Evolutionary conservation across 2,888 invertebrate genomes (phyloP).

Genomic region (Dynastes tityus): DNA sequence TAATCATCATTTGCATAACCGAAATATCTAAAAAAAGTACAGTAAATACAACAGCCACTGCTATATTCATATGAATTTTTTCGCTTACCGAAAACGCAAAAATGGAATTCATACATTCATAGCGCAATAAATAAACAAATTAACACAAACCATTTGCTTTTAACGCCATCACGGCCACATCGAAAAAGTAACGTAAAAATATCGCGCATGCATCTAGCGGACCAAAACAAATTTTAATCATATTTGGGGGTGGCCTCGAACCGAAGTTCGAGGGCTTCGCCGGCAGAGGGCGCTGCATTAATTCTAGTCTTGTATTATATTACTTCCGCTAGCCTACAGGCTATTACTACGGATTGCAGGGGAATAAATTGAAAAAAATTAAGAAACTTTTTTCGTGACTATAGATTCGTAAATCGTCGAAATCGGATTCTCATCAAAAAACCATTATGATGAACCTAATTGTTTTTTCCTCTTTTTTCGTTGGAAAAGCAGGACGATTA

Average conservation of each 20-base stretch:
- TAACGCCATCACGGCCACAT: constrained; percentile 7
- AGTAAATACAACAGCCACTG: no score
- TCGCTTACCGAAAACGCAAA: background rate
- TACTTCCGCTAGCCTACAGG: constrained; percentile 53
- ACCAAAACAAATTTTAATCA: constrained; percentile 52
- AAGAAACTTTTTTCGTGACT: constrained; percentile 40
- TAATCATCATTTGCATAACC: no score
- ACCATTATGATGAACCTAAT: constrained; percentile 16
- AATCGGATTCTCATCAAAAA: constrained; percentile 39
- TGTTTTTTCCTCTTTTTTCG: constrained; percentile 19
- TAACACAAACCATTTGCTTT: constrained; percentile 29
- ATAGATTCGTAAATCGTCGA: constrained; percentile 29
- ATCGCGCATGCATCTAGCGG: constrained; percentile 9
- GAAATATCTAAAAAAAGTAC: no score
- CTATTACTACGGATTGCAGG: constrained; percentile 53
- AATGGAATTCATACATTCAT: no score
- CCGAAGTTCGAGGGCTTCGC: constrained; percentile 49
- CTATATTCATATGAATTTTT: background rate
- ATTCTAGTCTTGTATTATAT: constrained; percentile 53
- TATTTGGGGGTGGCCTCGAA: constrained; percentile 46
- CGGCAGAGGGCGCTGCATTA: constrained; percentile 52
- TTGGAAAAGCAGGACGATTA: constrained; percentile 9
- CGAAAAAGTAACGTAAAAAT: constrained; percentile 16
- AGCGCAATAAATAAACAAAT: constrained; percentile 32
- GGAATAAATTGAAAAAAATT: constrained; percentile 49